Evolutionary conservation across 2,113 vertebrate genomes (phyloP).

Genomic region (Mandrillus leucophaeus): DNA sequence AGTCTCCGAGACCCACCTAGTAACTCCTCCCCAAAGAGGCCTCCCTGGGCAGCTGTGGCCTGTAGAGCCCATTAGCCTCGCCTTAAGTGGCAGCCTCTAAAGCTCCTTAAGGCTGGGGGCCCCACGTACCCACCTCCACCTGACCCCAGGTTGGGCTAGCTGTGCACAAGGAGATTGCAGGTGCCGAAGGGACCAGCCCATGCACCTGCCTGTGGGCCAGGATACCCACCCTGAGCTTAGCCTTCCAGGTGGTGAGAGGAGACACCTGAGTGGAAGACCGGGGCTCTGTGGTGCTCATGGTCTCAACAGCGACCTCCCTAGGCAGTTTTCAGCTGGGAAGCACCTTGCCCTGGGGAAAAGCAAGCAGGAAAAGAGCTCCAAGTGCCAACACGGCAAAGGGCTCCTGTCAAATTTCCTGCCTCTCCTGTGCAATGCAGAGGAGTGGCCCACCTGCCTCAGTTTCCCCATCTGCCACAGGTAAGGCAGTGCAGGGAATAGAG

Average conservation of each 20-base stretch:
- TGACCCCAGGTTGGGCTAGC: not conserved
- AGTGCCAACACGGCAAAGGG: not conserved
- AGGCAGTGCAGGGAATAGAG: no score
- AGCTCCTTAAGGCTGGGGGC: not conserved
- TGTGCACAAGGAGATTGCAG: rapidly evolving
- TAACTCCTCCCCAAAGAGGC: not conserved
- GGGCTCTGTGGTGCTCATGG: no score
- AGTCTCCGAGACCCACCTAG: not conserved
- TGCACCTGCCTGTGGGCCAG: no score
- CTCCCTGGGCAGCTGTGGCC: not conserved
- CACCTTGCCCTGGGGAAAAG: not conserved
- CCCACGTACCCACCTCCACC: not conserved
- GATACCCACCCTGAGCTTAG: not conserved
- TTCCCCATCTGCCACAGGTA: not conserved
- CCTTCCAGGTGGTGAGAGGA: not conserved
- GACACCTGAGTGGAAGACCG: not conserved
- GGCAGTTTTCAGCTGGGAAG: not conserved
- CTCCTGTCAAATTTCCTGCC: not conserved
- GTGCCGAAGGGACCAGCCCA: not conserved
- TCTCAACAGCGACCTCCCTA: not conserved
- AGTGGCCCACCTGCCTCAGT: not conserved
- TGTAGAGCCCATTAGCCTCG: not conserved
- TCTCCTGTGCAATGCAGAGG: rapidly evolving
- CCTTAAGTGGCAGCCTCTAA: no score
- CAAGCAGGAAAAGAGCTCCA: not conserved